Base-by-base conservation (phyloP, 2,797 vertebrate species). In the Dendrocincla fuliginosa region DNA sequence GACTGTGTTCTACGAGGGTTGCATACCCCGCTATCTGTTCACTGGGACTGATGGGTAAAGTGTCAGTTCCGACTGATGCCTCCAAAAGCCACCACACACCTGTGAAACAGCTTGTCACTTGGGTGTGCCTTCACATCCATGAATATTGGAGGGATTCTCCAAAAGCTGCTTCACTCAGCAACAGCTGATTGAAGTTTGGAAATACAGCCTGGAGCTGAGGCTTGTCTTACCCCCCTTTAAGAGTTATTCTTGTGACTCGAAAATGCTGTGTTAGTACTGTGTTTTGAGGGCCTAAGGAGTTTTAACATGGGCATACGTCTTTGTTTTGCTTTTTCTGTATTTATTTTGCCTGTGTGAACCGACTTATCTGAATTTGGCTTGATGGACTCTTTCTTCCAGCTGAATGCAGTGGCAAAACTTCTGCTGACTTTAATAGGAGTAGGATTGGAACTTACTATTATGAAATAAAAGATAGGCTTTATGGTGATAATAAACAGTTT, bases 51-150 rank as follows among this genome's bases (percentile, higher is more conserved):
- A 47, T 25, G 25, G 19, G 16, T 37, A 41, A 46, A 63, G n/a
- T 16, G 18, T 11, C 42, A 22, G 13, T 30, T 61, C 28, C 0
- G 4, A 41, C 7, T 0, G 1, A 23, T 27, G 23, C 22, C 39
- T 63, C 55, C 24, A 69, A 75, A 80, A 64, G 10, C 17, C 41
- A 20, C 8, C 25, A 3, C 13, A 7, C 33, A 19, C 37, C 15
- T 59, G 76, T 39, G 44, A 63, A 89, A 30, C 32, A 42, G 27
- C 55, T 44, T 73, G 35, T 53, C 16, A 5, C 25, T 33, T 47
- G 44, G 13, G 20, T 59, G 42, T 56, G 6, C 11, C 1, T 63
- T 63, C 14, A 10, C 16, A 11, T 47, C 32, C 44, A 3, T 9
- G 50, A 55, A 27, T 2, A 55, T 27, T 49, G 56, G 41, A 63